Conservation (phyloP, 2,113 vertebrate species). For the Chloropsis cyanopogon region DNA sequence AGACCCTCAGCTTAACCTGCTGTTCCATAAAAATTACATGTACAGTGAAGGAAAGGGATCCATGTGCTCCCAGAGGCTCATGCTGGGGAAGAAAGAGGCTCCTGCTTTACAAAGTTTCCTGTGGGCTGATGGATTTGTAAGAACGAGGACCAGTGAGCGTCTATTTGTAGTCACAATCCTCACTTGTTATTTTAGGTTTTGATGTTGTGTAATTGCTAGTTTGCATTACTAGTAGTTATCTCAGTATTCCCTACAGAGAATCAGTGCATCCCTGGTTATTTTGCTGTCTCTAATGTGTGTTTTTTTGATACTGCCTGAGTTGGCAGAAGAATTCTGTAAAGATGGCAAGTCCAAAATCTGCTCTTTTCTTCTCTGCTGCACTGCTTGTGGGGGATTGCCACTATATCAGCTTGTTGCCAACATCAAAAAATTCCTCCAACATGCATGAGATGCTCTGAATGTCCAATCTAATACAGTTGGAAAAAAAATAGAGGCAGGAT, state of each 20-base stretch:
- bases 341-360: background rate
- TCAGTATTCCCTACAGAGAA: background rate
- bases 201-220: background rate
- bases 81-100: background rate
- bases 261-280: background rate
- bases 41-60: background rate
- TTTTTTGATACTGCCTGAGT: background rate
- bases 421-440: background rate
- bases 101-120: background rate
- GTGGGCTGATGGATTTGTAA: background rate
- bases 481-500: background rate
- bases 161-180: background rate
- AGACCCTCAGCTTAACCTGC: background rate
- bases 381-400: background rate
- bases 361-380: background rate
- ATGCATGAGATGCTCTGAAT: background rate
- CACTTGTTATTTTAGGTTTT: background rate
- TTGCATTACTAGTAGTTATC: background rate
- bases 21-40: background rate
- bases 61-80: background rate
- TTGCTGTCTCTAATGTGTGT: background rate
- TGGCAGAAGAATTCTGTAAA: background rate
- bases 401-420: background rate
- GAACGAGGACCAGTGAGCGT: background rate
- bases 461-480: background rate